phyloP scores from a whole-genome alignment of 2,888 invertebrate genomes.

The Heteromurus nitidus region DNA sequence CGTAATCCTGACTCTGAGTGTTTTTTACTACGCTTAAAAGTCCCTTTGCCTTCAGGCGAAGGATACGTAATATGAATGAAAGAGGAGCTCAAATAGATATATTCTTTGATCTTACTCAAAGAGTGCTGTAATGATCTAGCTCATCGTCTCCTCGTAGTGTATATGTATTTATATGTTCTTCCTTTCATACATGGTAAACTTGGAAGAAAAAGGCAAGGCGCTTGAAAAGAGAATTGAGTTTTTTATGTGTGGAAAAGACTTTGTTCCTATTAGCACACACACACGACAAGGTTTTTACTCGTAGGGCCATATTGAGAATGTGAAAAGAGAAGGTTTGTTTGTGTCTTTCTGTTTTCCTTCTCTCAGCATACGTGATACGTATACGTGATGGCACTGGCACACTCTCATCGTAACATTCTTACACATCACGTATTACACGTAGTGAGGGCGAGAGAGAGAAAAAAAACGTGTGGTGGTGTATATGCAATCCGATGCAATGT shows the following conservation, averaged over 20 bases:
- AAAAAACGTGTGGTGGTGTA: no score
- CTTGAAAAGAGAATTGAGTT: no score
- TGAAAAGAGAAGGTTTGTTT: neutral
- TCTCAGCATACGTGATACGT: neutral
- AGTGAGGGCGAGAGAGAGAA: no score
- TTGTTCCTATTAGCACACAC: no score
- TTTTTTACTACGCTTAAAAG: neutral
- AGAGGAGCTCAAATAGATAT: slow-evolving; percentile 5
- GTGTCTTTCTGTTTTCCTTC: neutral
- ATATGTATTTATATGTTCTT: slow-evolving; percentile 2
- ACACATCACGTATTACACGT: neutral
- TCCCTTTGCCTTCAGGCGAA: slow-evolving; percentile 33
- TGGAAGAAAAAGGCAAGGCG: no score
- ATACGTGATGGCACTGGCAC: no score
- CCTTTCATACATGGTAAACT: no score
- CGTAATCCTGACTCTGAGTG: neutral
- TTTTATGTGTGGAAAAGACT: no score
- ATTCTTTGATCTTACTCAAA: neutral
- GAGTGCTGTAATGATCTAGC: slow-evolving; percentile 13
- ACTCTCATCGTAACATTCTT: no score
- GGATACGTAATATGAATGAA: slow-evolving; percentile 25
- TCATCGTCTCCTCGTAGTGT: neutral
- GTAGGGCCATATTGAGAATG: no score
- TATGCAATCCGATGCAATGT: neutral
- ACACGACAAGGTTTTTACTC: no score